These are phyloP conservation scores for Girardinichthys multiradiatus DNA, from an alignment of 2,113 vertebrate species.

Conservation along the genomic window DNA sequence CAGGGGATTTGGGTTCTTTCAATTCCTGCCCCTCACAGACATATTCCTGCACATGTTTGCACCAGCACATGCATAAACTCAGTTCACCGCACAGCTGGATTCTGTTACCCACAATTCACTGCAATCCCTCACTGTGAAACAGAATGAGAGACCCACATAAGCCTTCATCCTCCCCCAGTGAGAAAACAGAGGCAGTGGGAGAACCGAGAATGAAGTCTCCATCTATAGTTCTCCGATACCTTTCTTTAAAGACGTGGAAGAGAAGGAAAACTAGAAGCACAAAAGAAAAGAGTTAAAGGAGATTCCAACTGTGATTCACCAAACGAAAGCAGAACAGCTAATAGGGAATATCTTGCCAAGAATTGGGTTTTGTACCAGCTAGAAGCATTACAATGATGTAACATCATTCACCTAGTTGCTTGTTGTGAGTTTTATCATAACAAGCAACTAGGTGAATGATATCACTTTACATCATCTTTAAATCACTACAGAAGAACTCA, in stretches of 20 bases:
- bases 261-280: constrained; percentile 16
- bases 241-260: not conserved
- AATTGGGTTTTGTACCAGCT: not conserved
- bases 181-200: constrained; percentile 42
- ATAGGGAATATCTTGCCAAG: not conserved
- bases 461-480: not conserved
- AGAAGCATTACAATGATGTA: not conserved
- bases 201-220: not conserved
- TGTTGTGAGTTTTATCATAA: too few relatives aligned
- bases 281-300: not conserved
- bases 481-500: too few relatives aligned
- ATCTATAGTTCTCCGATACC: not conserved
- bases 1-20: not conserved
- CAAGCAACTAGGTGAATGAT: not conserved
- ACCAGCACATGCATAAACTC: constrained; percentile 30
- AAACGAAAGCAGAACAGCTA: constrained; percentile 1
- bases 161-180: constrained; percentile 46
- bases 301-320: not conserved
- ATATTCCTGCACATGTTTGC: constrained; percentile 47
- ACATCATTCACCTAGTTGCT: too few relatives aligned
- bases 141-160: constrained; percentile 54
- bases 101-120: constrained; percentile 73
- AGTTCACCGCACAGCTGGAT: constrained; percentile 66
- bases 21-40: constrained; percentile 2
- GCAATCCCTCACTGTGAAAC: constrained; percentile 65